These are phyloP conservation scores for Melangyna quadrimaculata DNA, from an alignment of 2,888 invertebrate genomes.

Conservation along the genomic window DNA sequence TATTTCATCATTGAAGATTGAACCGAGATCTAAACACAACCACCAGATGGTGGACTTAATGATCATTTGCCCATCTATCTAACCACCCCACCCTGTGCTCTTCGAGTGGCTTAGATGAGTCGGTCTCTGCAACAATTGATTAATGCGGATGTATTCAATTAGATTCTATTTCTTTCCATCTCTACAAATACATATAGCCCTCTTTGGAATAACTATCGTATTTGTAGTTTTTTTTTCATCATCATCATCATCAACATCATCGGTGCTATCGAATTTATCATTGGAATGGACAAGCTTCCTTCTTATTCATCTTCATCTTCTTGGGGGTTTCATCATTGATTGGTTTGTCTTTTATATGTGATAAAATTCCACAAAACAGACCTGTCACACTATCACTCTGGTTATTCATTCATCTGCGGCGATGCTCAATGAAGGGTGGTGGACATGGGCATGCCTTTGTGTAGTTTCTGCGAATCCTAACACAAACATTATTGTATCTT, in stretches of 20 bases:
- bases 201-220: neutral
- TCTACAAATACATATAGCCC: too few species aligned
- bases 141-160: constrained; percentile 70
- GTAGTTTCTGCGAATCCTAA: neutral
- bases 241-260: neutral
- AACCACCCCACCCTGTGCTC: neutral
- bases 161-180: constrained; percentile 2
- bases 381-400: constrained; percentile 7
- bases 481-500: neutral
- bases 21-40: neutral
- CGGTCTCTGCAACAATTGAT: constrained; percentile 57
- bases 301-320: neutral
- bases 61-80: neutral
- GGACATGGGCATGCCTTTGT: too few species aligned
- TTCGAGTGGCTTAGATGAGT: neutral
- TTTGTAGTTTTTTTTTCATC: neutral
- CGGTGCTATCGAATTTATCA: constrained; percentile 37
- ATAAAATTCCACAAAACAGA: constrained; percentile 4
- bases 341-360: neutral
- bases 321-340: neutral
- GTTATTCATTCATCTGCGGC: neutral
- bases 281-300: neutral
- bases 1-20: neutral
- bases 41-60: constrained; percentile 20
- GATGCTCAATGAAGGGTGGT: neutral